Evolutionary conservation across 2,888 invertebrate species (phyloP), one percentile per base, ranked within the genome.

Genomic region (Acrobasis consociella): DNA sequence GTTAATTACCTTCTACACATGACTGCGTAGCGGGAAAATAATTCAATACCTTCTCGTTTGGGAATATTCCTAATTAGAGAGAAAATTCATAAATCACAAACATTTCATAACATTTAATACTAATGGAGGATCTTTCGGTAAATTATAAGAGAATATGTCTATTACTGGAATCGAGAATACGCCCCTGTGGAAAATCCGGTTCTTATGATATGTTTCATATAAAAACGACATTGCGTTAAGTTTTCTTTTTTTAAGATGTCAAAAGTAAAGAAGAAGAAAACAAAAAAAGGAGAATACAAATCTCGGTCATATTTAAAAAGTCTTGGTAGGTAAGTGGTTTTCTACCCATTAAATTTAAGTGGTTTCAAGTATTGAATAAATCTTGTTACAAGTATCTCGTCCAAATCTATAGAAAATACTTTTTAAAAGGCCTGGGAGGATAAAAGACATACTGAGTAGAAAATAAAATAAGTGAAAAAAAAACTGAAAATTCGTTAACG

Each of bases 31-130:
- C 46, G 46, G 13, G 5, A 46, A 13, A 46, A 46, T 46, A 13
- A 46, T 46, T 46, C 46, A 46, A 46, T 46, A 46, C 1, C 13
- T 7, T 11, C 5, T 13, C 46, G 42, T 46, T 46, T 22, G 51
- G 11, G 11, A 31, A 31, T 11, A 31, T 22, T 13, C 52, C 13
- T 37, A 52, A 51, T 31, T 31, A 52, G 52, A 31, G 11, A 22
- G 52, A n/a, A 52, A 65, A 63, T 65, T 62, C 61, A 65, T 65
- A 60, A 65, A 62, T 63, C 60, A 62, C 60, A 60, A 60, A 60
- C 65, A 65, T 60, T 65, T n/a, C n/a, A n/a, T n/a, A n/a, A n/a
- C n/a, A n/a, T n/a, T 65, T 60, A 60, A 39, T 38, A 49, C 51
- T 65, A 65, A 65, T 62, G 56, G 62, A 62, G 58, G 38, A 60